Evolutionary conservation across 2,888 invertebrate genomes (phyloP).

Genomic region (Micropterix aruncella): DNA sequence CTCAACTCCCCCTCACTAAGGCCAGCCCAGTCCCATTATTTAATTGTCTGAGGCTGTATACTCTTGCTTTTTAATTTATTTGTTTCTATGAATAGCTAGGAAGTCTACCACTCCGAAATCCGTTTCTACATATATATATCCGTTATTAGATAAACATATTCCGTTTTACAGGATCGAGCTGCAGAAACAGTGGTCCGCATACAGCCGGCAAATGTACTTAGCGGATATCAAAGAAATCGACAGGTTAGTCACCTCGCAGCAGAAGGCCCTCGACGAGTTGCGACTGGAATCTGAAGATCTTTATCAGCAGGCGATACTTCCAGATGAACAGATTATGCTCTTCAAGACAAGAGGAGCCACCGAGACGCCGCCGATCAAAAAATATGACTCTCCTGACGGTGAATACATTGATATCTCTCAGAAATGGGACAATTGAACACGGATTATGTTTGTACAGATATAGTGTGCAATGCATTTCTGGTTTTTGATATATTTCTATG

Average conservation of each 20-base stretch:
- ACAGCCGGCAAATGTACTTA: constrained; percentile 49
- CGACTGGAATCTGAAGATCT: constrained; percentile 71
- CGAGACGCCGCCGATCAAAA: constrained; percentile 68
- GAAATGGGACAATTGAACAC: constrained; percentile 56
- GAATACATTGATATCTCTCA: constrained; percentile 73
- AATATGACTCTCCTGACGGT: constrained; percentile 78
- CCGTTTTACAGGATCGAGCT: constrained; percentile 21
- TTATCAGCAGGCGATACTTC: constrained; percentile 75
- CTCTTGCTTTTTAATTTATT: too few species aligned
- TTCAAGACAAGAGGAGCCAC: constrained; percentile 59
- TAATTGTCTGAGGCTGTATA: too few species aligned
- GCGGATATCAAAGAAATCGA: constrained; percentile 55
- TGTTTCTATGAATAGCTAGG: too few species aligned
- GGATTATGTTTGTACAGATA: too few species aligned
- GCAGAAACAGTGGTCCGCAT: constrained; percentile 62
- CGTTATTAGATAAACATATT: too few species aligned
- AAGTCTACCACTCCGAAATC: too few species aligned
- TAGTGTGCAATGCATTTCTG: too few species aligned
- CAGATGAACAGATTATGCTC: constrained; percentile 58
- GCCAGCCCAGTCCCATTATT: too few species aligned
- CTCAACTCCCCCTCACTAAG: too few species aligned
- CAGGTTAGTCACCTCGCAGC: constrained; percentile 51
- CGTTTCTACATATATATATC: too few species aligned
- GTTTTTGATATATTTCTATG: too few species aligned
- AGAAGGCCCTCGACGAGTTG: constrained; percentile 67